Percentiles rank a stretch among this genome's conserved stretches.
phyloP scores from a whole-genome alignment of 2,797 vertebrate genomes.

The Chrosomus eos region DNA sequence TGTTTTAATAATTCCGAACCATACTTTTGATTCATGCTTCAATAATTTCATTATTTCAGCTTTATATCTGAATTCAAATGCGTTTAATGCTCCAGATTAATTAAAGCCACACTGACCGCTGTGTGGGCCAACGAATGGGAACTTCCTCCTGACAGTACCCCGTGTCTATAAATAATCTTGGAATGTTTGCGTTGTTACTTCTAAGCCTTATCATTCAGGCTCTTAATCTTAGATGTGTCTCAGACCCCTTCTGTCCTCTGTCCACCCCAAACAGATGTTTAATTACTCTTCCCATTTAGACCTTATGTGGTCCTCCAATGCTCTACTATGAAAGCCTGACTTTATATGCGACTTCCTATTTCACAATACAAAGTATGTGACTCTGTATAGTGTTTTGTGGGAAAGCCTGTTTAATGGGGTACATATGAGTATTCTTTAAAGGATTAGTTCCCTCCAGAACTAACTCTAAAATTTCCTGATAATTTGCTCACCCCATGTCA shows the following conservation, averaged over 20 bases:
- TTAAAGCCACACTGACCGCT: conserved; percentile 2
- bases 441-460: no score
- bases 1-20: not conserved
- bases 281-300: conserved; percentile 38
- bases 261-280: conserved; percentile 42
- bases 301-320: not conserved
- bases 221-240: conserved; percentile 33
- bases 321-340: not conserved
- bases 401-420: conserved; percentile 14
- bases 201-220: conserved; percentile 32
- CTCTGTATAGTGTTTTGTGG: not conserved
- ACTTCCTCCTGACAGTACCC: conserved; percentile 8
- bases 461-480: no score
- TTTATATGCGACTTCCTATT: not conserved
- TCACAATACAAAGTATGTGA: not conserved
- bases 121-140: not conserved
- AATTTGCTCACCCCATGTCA: no score
- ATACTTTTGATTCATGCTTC: not conserved
- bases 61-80: conserved; percentile 11
- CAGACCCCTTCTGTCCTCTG: conserved; percentile 25
- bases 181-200: conserved; percentile 24
- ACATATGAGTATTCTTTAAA: not conserved
- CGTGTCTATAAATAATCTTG: conserved; percentile 30
- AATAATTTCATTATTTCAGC: not conserved
- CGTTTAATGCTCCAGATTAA: conserved; percentile 8